Conservation (phyloP, 2,797 vertebrate genomes). For the Lophius americanus region DNA sequence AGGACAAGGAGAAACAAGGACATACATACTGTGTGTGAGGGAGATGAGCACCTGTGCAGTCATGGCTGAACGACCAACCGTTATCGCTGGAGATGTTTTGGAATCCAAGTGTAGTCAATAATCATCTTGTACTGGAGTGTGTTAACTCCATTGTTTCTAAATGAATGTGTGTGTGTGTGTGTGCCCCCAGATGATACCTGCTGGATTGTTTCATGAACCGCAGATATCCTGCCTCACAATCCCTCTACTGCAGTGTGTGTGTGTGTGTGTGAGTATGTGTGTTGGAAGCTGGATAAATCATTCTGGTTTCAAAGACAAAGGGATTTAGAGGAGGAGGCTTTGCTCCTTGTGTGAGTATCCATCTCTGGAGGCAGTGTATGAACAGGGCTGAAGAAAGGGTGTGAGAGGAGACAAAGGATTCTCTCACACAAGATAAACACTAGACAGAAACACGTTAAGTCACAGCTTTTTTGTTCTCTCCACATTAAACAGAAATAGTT, state of each 20-base stretch:
- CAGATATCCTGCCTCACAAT: conserved; percentile 21
- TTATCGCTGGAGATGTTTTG: neutral
- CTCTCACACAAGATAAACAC: conserved; percentile 39
- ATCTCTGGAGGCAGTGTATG: conserved; percentile 42
- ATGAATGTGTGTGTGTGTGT: conserved; percentile 25
- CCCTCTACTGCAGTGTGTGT: conserved; percentile 4
- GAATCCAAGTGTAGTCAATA: conserved; percentile 1
- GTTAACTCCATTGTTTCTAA: conserved; percentile 2
- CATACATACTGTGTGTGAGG: too few relatives aligned
- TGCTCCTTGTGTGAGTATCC: conserved; percentile 34
- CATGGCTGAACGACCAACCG: neutral
- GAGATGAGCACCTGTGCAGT: neutral
- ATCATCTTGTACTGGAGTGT: neutral
- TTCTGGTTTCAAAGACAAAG: conserved; percentile 53
- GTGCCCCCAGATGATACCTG: conserved; percentile 32
- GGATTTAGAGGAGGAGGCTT: conserved; percentile 52
- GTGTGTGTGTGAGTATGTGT: conserved; percentile 12
- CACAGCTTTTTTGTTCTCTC: neutral
- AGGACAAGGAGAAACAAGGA: too few relatives aligned
- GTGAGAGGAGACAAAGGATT: conserved; percentile 47
- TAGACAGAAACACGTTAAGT: neutral
- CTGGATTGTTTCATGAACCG: conserved; percentile 35
- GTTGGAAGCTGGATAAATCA: conserved; percentile 46
- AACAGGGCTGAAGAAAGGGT: conserved; percentile 36
- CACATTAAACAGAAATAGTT: conserved; percentile 18